Percentiles rank a stretch among this genome's conserved stretches.
Conservation (phyloP, 2,113 vertebrate genomes). For the Stegastes partitus region DNA sequence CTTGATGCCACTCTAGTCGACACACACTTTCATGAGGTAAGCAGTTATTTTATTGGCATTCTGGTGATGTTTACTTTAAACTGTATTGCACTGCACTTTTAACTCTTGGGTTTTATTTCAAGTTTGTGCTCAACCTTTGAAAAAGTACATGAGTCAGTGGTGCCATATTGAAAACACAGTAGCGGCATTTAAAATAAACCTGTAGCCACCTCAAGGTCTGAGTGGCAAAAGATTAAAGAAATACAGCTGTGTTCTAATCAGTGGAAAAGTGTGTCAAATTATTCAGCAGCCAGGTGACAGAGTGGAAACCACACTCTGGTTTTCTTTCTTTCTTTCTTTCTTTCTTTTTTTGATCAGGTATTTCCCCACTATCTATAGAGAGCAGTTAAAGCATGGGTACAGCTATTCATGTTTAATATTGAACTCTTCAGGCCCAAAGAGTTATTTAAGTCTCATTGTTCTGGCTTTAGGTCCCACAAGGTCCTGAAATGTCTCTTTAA, state of each 20-base stretch:
- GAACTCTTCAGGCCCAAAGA: background rate
- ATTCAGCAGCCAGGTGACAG: background rate
- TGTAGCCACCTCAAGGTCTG: no score
- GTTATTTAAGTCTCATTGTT: no score
- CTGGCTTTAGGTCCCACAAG: no score
- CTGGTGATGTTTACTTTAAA: background rate
- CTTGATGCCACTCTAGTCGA: background rate
- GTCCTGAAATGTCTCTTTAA: no score
- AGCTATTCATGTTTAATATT: background rate
- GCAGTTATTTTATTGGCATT: background rate
- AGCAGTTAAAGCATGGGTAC: background rate
- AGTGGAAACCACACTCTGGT: background rate
- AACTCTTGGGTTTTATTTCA: background rate
- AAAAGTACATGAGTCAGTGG: background rate
- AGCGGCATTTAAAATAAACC: no score
- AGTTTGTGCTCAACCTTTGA: background rate
- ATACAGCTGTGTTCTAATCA: no score
- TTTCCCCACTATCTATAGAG: background rate
- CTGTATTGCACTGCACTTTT: background rate
- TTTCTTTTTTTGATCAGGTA: background rate
- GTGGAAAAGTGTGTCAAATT: background rate
- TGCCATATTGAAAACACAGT: no score
- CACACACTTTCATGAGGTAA: constrained; percentile 4
- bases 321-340: no score
- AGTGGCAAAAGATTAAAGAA: background rate